phyloP scores from a whole-genome alignment of 1,140 invertebrate genomes.

The Trichonephila clavipes region DNA sequence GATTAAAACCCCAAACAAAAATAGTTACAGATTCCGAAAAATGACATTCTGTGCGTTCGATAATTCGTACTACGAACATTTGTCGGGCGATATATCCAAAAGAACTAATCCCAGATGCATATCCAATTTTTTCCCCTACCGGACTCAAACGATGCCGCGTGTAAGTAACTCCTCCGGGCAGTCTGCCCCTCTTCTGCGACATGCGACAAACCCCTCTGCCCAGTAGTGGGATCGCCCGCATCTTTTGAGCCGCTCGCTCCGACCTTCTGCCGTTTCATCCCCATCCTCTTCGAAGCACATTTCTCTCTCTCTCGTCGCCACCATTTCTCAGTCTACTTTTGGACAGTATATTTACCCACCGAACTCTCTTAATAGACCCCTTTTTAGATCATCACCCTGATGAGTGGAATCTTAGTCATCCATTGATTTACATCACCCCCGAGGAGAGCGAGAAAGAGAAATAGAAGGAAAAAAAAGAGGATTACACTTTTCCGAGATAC shows the following conservation, averaged over 20 bases:
- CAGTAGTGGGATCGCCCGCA: slow-evolving; percentile 51
- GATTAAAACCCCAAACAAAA: not conserved
- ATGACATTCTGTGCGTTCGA: not conserved
- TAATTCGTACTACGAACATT: not conserved
- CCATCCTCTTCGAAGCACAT: slow-evolving; percentile 2
- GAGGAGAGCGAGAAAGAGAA: not conserved
- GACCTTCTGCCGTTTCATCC: slow-evolving; percentile 24
- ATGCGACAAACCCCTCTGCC: slow-evolving; percentile 39
- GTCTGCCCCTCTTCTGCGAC: slow-evolving; percentile 65
- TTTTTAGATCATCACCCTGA: not conserved
- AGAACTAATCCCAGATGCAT: not conserved
- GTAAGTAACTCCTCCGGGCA: slow-evolving; percentile 1
- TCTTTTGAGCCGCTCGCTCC: slow-evolving; percentile 23
- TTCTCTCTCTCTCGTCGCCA: not conserved
- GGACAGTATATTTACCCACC: not conserved
- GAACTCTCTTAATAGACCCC: not conserved
- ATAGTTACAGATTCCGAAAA: not conserved
- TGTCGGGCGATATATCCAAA: not conserved
- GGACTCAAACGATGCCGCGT: slow-evolving; percentile 3
- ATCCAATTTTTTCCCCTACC: not conserved
- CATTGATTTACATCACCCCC: not conserved
- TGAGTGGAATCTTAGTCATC: not conserved
- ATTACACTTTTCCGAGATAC: not conserved
- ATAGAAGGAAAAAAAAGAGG: too few species aligned
- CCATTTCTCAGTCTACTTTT: not conserved